Base-by-base conservation (phyloP, 2,888 invertebrate species). In the Crematogaster levior region DNA sequence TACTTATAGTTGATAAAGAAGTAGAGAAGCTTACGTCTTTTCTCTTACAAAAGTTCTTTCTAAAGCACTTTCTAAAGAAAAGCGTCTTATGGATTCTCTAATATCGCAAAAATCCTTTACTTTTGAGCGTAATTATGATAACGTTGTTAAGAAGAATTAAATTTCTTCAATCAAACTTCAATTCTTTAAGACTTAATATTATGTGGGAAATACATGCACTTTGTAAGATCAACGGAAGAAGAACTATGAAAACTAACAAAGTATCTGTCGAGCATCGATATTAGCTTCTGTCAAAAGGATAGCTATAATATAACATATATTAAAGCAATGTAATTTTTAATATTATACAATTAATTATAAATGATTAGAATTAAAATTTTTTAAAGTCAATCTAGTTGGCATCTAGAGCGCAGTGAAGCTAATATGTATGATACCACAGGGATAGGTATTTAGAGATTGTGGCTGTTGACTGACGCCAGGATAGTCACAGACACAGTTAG, bases 1-100 rank as follows among this genome's bases (percentile, higher is more conserved):
- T 77, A 70, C 43, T 77, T 77, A 46, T 68, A 56, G 77, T 43
- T 77, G 70, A 43, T 68, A 77, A 77, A 68, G 34, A 70, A 77
- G 56, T 56, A 68, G 43, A 70, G 77, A 70, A 77, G 77, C 77
- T 77, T 77, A 70, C 24, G 34, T 56, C 56, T 70, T 77, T 56
- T 66, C 34, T 56, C 18, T 24, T 34, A 56, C 12, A 6, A 15
- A 68, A 70, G 68, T 43, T n/a, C n/a, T n/a, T n/a, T n/a, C n/a
- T n/a, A n/a, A n/a, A n/a, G 43, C 43, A 68, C 70, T 77, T 77
- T 70, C 48, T 18, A n/a, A 43, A 56, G 77, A 53, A 77, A 68
- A 68, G 77, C 77, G 37, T 21, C 70, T 77, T 77, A 77, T 65
- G 27, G 43, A 18, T 65, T 43, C 21, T 27, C 5, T 18, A 27